Evolutionary conservation across 2,797 vertebrate genomes (phyloP), one percentile per base, ranked within the genome.

Genomic region (Sternotherus odoratus): DNA sequence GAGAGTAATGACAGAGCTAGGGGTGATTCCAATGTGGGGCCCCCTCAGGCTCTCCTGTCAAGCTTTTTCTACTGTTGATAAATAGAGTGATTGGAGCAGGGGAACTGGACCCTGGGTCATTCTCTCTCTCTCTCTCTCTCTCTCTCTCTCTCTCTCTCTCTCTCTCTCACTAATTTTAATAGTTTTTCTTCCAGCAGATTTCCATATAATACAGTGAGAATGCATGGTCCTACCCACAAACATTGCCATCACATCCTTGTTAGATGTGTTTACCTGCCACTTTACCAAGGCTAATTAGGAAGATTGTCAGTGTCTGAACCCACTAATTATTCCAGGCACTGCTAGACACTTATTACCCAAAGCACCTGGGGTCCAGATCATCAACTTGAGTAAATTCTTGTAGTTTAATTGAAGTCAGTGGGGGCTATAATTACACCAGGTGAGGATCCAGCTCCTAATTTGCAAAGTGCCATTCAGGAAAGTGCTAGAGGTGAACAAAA

Each of bases 231-330:
- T 93, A 50, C 0, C 0, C n/a, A 5, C 49, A 79, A 86, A 75
- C 39, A 5, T 66, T 74, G 10, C 11, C 17, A 69, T 69, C 36
- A 69, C 39, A 69, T 69, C 66, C 36, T 69, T 69, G 5, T 69
- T 39, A 12, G 66, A 39, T 3, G 21, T 69, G 66, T 91, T 86
- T 82, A 46, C 88, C 36, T 91, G 88, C 23, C 15, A 39, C 16
- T 86, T 90, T 86, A 53, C 63, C 26, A 23, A 33, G 75, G 24
- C 86, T 93, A 89, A 79, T 90, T 60, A 93, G 83, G 24, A 92
- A 90, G 57, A 2, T 5, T 79, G 72, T 50, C 28, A 87, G 21
- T 57, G 28, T 83, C 92, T 85, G 36, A 83, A 88, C 83, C 33
- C 36, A 28, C 21, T 48, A 24, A 43, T 83, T 83, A 89, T 88